These are phyloP conservation scores for Catalaphyllia jardinei DNA, from an alignment of 64 coral and sea anemone genomes.

Conservation along the genomic window DNA sequence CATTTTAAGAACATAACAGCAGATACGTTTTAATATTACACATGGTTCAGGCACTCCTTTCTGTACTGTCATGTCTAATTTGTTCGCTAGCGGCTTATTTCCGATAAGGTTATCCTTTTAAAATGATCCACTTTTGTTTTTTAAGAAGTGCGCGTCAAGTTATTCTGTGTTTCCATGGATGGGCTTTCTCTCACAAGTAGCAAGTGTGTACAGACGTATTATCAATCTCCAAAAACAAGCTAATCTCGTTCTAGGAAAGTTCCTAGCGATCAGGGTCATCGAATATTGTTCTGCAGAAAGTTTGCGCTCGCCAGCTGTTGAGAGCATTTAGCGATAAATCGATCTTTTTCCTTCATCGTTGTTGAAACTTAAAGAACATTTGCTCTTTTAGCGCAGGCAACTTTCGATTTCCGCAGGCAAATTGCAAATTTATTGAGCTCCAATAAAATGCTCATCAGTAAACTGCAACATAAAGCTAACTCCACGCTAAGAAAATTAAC, in stretches of 20 bases:
- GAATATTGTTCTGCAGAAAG: slow-evolving; percentile 16
- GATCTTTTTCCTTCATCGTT: slow-evolving; percentile 31
- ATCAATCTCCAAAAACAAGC: background rate
- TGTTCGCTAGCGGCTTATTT: slow-evolving; percentile 29
- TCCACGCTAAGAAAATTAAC: slow-evolving; percentile 28
- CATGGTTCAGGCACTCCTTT: background rate
- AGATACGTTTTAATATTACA: background rate
- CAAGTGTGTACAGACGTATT: background rate
- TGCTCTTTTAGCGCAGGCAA: background rate
- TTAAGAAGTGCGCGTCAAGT: background rate
- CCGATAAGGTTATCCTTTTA: slow-evolving; percentile 45
- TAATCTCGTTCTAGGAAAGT: background rate
- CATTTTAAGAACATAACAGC: background rate
- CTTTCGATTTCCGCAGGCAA: background rate
- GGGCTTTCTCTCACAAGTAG: background rate
- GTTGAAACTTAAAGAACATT: slow-evolving; percentile 30
- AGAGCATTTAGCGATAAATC: slow-evolving; percentile 48
- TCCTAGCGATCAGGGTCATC: background rate
- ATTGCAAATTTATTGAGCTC: background rate
- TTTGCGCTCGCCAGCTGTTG: slow-evolving; percentile 31
- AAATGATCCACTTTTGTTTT: slow-evolving; percentile 31
- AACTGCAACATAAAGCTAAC: background rate
- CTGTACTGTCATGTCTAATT: slow-evolving; percentile 12
- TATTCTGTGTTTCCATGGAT: background rate
- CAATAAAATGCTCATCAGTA: slow-evolving; percentile 32